Evolutionary conservation across 2,888 invertebrate genomes (phyloP).

Genomic region (Argynnis bischoffii): DNA sequence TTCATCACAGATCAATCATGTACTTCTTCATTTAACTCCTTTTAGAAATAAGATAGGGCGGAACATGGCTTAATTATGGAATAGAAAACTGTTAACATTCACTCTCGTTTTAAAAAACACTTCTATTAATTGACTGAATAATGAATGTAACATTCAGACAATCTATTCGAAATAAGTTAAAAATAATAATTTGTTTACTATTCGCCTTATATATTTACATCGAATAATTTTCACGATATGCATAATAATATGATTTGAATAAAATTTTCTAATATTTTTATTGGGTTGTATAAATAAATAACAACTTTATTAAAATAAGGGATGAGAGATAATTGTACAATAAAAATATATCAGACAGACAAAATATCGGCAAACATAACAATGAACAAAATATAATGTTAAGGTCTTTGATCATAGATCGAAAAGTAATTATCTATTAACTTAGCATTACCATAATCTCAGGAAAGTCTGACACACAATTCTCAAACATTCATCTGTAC

Average conservation of each 20-base stretch:
- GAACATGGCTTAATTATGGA: slow-evolving; percentile 55
- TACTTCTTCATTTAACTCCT: slow-evolving; percentile 70
- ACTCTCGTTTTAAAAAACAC: slow-evolving; percentile 54
- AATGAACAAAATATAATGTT: slow-evolving; percentile 63
- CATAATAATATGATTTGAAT: slow-evolving; percentile 59
- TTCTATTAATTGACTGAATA: slow-evolving; percentile 46
- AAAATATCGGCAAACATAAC: slow-evolving; percentile 75
- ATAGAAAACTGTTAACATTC: slow-evolving; percentile 51
- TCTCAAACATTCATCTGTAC: slow-evolving; percentile 9
- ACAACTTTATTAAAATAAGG: slow-evolving; percentile 65
- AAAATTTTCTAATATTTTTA: slow-evolving; percentile 66
- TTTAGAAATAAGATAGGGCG: slow-evolving; percentile 60
- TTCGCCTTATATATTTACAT: slow-evolving; percentile 65
- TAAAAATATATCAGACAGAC: slow-evolving; percentile 63
- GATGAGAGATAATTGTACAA: slow-evolving; percentile 61
- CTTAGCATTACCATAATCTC: slow-evolving; percentile 63
- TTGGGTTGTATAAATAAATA: slow-evolving; percentile 69
- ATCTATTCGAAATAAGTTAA: slow-evolving; percentile 35
- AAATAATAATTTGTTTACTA: slow-evolving; percentile 59
- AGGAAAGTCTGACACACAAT: slow-evolving; percentile 51
- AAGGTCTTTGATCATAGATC: slow-evolving; percentile 50
- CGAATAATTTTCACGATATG: slow-evolving; percentile 67
- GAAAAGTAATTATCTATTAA: slow-evolving; percentile 50
- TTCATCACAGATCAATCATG: slow-evolving; percentile 79
- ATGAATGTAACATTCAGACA: slow-evolving; percentile 28